phyloP scores from a whole-genome alignment of 2,888 invertebrate genomes.

The Leptarthrus brevirostris region DNA sequence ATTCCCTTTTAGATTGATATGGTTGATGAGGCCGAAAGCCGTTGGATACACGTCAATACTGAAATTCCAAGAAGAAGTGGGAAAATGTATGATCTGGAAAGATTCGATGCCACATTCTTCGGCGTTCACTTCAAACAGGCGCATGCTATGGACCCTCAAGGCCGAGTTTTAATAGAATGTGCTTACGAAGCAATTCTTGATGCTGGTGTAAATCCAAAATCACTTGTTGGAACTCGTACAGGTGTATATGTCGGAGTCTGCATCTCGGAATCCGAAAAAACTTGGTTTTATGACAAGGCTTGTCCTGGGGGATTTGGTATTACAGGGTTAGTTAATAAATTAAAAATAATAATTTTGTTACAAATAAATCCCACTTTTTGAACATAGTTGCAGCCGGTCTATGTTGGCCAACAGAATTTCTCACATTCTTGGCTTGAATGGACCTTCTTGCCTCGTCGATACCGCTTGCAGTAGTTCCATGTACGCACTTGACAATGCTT shows the following conservation, averaged over 20 bases:
- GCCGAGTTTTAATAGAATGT: constrained; percentile 80
- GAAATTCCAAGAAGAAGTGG: constrained; percentile 82
- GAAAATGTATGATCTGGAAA: constrained; percentile 76
- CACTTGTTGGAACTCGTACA: constrained; percentile 74
- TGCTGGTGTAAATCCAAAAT: constrained; percentile 76
- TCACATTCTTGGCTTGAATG: constrained; percentile 86
- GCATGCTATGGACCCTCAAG: constrained; percentile 82
- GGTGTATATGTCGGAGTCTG: constrained; percentile 82
- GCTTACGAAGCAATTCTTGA: constrained; percentile 84
- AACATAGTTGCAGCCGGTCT: constrained; percentile 82
- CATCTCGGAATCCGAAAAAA: constrained; percentile 79
- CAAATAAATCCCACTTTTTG: neutral
- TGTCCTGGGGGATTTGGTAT: constrained; percentile 68
- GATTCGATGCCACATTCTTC: constrained; percentile 83
- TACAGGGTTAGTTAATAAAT: constrained; percentile 61
- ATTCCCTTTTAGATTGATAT: constrained; percentile 74
- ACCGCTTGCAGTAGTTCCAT: constrained; percentile 96
- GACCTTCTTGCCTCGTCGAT: constrained; percentile 89
- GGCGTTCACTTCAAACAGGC: constrained; percentile 81
- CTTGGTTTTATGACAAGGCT: constrained; percentile 76
- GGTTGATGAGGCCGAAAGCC: constrained; percentile 81
- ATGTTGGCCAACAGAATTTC: constrained; percentile 94
- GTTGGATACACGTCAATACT: constrained; percentile 80
- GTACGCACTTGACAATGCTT: constrained; percentile 86
- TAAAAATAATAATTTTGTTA: neutral